Conservation (phyloP, 2,888 invertebrate genomes). For the Chymomyza amoena region DNA sequence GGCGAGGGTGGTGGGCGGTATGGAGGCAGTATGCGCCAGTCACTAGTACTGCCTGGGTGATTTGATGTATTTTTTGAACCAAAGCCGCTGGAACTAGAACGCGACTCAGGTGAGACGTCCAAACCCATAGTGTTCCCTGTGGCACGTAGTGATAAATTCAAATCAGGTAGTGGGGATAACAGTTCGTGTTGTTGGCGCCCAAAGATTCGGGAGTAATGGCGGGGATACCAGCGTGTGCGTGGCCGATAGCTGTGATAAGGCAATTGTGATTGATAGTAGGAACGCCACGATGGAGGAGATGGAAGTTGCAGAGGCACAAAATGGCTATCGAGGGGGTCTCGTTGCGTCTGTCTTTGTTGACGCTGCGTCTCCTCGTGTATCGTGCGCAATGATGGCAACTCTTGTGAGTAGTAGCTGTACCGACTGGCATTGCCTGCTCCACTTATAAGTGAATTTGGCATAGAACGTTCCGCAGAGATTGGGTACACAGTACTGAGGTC, state of each 20-base stretch:
- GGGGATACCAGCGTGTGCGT: slow-evolving; percentile 83
- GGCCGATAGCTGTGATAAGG: slow-evolving; percentile 80
- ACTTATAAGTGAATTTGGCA: slow-evolving; percentile 83
- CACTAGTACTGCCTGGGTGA: slow-evolving; percentile 87
- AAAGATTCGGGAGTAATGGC: slow-evolving; percentile 84
- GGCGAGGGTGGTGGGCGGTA: slow-evolving; percentile 87
- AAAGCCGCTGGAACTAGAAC: slow-evolving; percentile 93
- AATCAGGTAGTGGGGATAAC: slow-evolving; percentile 82
- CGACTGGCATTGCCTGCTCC: slow-evolving; percentile 81
- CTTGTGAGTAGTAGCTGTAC: slow-evolving; percentile 83
- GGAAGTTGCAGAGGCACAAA: slow-evolving; percentile 84
- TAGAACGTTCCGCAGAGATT: slow-evolving; percentile 88
- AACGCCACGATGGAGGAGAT: slow-evolving; percentile 82
- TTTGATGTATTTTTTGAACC: slow-evolving; percentile 92
- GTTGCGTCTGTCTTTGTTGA: slow-evolving; percentile 50
- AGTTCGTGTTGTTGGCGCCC: slow-evolving; percentile 85
- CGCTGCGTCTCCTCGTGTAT: slow-evolving; percentile 86
- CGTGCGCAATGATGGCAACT: slow-evolving; percentile 85
- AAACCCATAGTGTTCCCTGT: slow-evolving; percentile 74
- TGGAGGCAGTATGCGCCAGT: slow-evolving; percentile 87
- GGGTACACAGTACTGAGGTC: slow-evolving; percentile 93
- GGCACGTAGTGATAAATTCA: slow-evolving; percentile 76
- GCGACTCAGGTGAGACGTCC: slow-evolving; percentile 92
- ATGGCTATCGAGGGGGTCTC: slow-evolving; percentile 47
- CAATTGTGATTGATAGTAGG: slow-evolving; percentile 77